Base-by-base conservation (phyloP, 2,888 invertebrate genomes). In the Diarsia rubi region DNA sequence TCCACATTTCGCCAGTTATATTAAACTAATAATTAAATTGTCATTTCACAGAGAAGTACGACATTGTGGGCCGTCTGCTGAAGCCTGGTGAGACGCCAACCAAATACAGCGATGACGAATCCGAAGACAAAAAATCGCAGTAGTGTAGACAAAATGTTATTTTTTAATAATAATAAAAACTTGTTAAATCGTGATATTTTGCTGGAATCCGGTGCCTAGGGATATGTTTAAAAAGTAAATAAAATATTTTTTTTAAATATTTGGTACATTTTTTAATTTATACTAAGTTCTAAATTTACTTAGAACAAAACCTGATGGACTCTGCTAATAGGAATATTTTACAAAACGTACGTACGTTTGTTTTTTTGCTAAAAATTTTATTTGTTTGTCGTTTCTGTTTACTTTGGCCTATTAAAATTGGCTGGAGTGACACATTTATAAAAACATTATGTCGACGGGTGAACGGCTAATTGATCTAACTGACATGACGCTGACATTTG, bases 11-110 rank as follows among this genome's bases (percentile, higher is more conserved):
- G n/a, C n/a, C n/a, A n/a, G n/a, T n/a, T n/a, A n/a, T n/a, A n/a
- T n/a, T n/a, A n/a, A n/a, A 70, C 2, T 81, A 68, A 79, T 52
- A 9, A 64, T 54, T 24, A 1, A 27, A 44, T 45, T 31, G 27
- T 79, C 16, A 69, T 69, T 86, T 95, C 95, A 54, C 94, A 96
- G 96, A 95, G 84, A 96, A 95, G 90, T 96, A 96, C 83, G 95
- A 96, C 86, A 94, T 96, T 65, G 96, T 96, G 2, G 96, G 96
- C 3, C 91, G 91, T 59, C 92, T 96, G 0, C 88, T 96, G 79
- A 96, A 95, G 83, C 96, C 96, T 0, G 96, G 95, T 31, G 96
- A 96, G 82, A 91, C 93, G 19, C 92, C 96, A 11, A 94, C 82
- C 45, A 90, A 88, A 47, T 96, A 96, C 88, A 93, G 91, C 21